Evolutionary conservation across 2,797 vertebrate genomes (phyloP).

Genomic region (Arrhamphus sclerolepis): DNA sequence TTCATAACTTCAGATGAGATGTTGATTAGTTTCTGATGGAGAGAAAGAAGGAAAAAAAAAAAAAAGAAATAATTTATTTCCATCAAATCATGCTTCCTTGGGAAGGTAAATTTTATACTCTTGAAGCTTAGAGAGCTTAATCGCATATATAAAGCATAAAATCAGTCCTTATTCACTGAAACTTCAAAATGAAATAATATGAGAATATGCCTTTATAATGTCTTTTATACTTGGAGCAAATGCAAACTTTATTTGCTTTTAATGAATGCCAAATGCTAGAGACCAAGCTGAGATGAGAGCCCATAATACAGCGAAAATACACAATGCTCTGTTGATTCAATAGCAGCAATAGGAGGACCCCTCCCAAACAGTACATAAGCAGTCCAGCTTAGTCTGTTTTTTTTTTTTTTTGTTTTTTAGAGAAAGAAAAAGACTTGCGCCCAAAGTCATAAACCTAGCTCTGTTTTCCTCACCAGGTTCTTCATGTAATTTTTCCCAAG

Average conservation of each 20-base stretch:
- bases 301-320: too few relatives aligned
- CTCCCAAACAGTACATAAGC: too few relatives aligned
- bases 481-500: constrained; percentile 83
- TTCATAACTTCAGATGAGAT: constrained; percentile 82
- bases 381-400: too few relatives aligned
- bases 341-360: too few relatives aligned
- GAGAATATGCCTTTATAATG: constrained; percentile 5
- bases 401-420: too few relatives aligned
- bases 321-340: too few relatives aligned
- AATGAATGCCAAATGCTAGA: too few relatives aligned
- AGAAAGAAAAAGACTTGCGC: too few relatives aligned
- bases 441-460: neutral
- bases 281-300: too few relatives aligned
- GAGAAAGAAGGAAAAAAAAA: constrained; percentile 19
- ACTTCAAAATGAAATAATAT: neutral
- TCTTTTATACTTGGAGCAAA: neutral
- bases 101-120: constrained; percentile 42
- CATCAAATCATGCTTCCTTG: constrained; percentile 43
- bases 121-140: constrained; percentile 19
- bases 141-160: constrained; percentile 20
- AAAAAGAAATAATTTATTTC: constrained; percentile 21
- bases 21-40: constrained; percentile 89
- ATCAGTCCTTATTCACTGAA: constrained; percentile 43
- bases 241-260: too few relatives aligned
- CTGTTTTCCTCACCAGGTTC: constrained; percentile 75